A percentile compares a stretch with the other conserved stretches of the same genome.
Conservation (phyloP, 1,140 invertebrate species). For the Panagrolaimus sp. region DNA sequence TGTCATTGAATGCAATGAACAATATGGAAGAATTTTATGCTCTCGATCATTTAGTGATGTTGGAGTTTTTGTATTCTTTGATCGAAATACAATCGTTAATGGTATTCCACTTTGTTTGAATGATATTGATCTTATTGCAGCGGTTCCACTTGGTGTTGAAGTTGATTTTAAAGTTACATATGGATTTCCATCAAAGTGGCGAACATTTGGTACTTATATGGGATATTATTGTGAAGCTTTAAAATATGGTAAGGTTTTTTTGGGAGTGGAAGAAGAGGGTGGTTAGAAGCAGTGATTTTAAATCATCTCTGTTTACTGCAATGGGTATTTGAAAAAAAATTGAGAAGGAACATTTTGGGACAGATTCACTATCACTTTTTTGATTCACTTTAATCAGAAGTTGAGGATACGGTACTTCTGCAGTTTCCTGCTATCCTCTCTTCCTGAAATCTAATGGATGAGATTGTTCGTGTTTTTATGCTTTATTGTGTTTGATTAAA, state of each 20-base stretch:
- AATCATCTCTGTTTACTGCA: no score
- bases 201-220: background rate
- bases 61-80: slow-evolving; percentile 8
- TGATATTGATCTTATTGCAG: background rate
- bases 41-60: background rate
- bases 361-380: no score
- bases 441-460: no score
- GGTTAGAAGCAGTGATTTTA: no score
- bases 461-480: no score
- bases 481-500: no score
- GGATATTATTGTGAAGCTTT: background rate
- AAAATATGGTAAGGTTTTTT: background rate
- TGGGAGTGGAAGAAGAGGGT: no score
- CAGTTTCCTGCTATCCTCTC: no score
- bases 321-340: no score
- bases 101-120: slow-evolving; percentile 6
- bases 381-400: no score
- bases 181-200: slow-evolving; percentile 10
- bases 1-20: background rate
- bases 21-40: slow-evolving; percentile 4
- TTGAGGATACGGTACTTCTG: no score
- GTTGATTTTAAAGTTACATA: slow-evolving; percentile 9
- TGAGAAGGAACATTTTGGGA: no score
- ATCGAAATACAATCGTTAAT: background rate
- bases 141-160: slow-evolving; percentile 7